Percentiles rank a stretch among this genome's conserved stretches.
These are phyloP conservation scores for Procambarus virginalis DNA, from an alignment of 1,140 invertebrate species.

Conservation along the genomic window DNA sequence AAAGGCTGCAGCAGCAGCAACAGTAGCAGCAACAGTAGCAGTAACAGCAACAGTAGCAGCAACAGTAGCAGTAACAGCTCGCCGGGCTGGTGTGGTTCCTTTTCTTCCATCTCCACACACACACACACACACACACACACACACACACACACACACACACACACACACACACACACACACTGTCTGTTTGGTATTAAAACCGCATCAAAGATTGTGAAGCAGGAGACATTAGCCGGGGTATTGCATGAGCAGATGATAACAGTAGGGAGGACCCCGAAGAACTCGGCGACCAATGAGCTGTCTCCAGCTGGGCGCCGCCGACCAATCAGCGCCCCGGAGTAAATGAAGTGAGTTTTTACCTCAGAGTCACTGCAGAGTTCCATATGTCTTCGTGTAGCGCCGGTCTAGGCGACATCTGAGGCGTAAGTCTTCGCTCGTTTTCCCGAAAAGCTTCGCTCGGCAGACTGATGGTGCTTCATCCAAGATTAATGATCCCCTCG, in stretches of 20 bases:
- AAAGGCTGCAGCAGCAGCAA: neutral
- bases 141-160: constrained; percentile 12
- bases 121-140: constrained; percentile 21
- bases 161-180: neutral
- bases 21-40: too few species aligned
- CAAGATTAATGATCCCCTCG: constrained; percentile 29
- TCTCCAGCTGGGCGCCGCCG: neutral
- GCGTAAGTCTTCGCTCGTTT: constrained; percentile 24
- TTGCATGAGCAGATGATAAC: constrained; percentile 47
- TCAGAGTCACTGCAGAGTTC: constrained; percentile 27
- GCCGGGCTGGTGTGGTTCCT: too few species aligned
- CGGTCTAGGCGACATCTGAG: constrained; percentile 36
- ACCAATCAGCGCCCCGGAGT: constrained; percentile 42
- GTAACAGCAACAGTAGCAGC: neutral
- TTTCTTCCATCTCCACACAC: neutral
- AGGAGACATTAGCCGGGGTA: constrained; percentile 13
- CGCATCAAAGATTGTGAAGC: constrained; percentile 26
- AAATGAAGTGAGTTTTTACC: constrained; percentile 64
- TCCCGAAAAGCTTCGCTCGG: constrained; percentile 17
- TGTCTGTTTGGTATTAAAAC: constrained; percentile 45
- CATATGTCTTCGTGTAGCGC: constrained; percentile 60
- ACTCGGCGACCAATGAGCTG: constrained; percentile 26
- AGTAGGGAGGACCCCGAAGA: constrained; percentile 16
- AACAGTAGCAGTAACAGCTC: neutral
- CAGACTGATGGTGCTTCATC: constrained; percentile 54